phyloP scores from a whole-genome alignment of 2,888 invertebrate genomes.

The Drosophila flavopinicola region DNA sequence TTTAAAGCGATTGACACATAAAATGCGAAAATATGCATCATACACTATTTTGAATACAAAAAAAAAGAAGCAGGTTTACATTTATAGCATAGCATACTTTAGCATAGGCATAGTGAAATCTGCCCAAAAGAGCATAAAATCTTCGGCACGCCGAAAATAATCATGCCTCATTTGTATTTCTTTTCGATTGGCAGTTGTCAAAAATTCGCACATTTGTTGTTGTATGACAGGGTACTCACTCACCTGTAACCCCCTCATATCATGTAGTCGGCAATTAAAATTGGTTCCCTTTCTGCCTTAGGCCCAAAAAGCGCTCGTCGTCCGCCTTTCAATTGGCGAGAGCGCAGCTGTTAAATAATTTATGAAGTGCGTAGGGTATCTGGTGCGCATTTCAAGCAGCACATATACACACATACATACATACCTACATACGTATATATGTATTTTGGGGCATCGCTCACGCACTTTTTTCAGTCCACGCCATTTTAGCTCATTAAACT shows the following conservation, averaged over 20 bases:
- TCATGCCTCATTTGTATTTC: neutral
- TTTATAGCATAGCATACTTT: too few species aligned
- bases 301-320: conserved; percentile 2
- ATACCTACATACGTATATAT: conserved; percentile 8
- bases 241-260: conserved; percentile 10
- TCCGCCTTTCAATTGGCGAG: conserved; percentile 46
- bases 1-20: too few species aligned
- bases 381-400: conserved; percentile 70
- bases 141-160: too few species aligned
- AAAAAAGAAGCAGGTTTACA: too few species aligned
- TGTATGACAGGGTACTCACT: conserved; percentile 15
- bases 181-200: conserved; percentile 65
- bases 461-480: conserved; percentile 51
- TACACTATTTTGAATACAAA: too few species aligned
- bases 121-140: too few species aligned
- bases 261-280: conserved; percentile 68
- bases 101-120: too few species aligned
- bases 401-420: conserved; percentile 10
- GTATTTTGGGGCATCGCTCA: conserved; percentile 45
- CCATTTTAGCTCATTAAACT: conserved; percentile 69
- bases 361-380: conserved; percentile 75
- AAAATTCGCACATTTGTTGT: conserved; percentile 71
- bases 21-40: too few species aligned
- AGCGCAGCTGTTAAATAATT: conserved; percentile 70
- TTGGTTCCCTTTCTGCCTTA: conserved; percentile 51